These are phyloP conservation scores for Eulemur macaco DNA, from an alignment of 2,113 vertebrate species.

Conservation along the genomic window DNA sequence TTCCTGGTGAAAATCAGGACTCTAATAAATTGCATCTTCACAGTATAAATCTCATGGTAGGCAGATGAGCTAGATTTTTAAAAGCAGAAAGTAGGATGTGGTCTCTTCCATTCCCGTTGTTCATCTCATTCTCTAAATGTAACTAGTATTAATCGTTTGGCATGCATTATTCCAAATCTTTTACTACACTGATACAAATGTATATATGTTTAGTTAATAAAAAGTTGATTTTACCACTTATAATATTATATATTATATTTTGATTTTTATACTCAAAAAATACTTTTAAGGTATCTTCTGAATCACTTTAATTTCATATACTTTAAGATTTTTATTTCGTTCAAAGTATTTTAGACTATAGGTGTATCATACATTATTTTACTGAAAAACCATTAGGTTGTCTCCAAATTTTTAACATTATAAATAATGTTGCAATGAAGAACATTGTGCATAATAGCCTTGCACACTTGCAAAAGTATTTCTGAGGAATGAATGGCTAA, in stretches of 20 bases:
- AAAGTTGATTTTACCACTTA: neutral
- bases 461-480: neutral
- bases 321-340: neutral
- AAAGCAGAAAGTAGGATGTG: neutral
- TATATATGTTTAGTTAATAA: neutral
- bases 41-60: neutral
- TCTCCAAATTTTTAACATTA: slow-evolving; percentile 22
- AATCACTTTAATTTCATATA: slow-evolving; percentile 32
- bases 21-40: neutral
- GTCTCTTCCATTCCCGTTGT: neutral
- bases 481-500: neutral
- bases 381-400: neutral
- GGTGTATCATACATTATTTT: neutral
- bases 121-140: neutral
- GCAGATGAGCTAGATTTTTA: neutral
- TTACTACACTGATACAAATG: neutral
- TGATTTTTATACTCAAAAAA: neutral
- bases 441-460: neutral
- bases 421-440: neutral
- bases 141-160: neutral
- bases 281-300: neutral
- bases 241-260: neutral
- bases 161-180: neutral
- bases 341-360: neutral
- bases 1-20: neutral